phyloP scores from a whole-genome alignment of 2,888 invertebrate species.

The Agonopterix subpropinquella region DNA sequence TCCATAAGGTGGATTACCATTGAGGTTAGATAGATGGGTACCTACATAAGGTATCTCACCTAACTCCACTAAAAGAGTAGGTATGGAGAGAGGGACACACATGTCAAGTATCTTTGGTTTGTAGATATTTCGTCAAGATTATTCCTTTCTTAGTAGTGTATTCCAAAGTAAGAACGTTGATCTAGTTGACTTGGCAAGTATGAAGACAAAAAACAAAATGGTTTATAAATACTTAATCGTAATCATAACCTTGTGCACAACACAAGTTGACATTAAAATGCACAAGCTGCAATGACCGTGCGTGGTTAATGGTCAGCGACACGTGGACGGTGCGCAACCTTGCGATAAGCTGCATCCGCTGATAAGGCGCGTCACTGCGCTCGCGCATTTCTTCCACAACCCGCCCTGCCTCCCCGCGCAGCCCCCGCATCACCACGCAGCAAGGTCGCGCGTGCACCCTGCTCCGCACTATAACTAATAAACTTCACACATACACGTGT shows the following conservation, averaged over 20 bases:
- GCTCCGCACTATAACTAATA: slow-evolving; percentile 22
- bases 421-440: slow-evolving; percentile 16
- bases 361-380: slow-evolving; percentile 39
- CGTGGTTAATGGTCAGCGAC: slow-evolving; percentile 34
- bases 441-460: slow-evolving; percentile 51
- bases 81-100: too few species aligned
- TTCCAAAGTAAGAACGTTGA: too few species aligned
- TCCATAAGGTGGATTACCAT: too few species aligned
- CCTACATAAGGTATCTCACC: too few species aligned
- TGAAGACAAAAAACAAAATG: background rate
- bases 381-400: slow-evolving; percentile 41
- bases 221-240: too few species aligned
- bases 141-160: too few species aligned
- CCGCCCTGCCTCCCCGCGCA: slow-evolving; percentile 9
- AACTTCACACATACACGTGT: slow-evolving; percentile 35
- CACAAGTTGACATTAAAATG: slow-evolving; percentile 4
- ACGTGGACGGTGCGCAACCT: slow-evolving; percentile 51
- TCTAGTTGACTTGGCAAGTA: too few species aligned
- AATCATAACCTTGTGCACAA: background rate
- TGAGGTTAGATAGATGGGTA: too few species aligned
- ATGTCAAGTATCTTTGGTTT: too few species aligned
- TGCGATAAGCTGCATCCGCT: slow-evolving; percentile 59
- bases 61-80: too few species aligned
- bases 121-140: too few species aligned
- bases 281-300: slow-evolving; percentile 7